Conservation (phyloP, 2,113 vertebrate species). For the Corvus cornix region DNA sequence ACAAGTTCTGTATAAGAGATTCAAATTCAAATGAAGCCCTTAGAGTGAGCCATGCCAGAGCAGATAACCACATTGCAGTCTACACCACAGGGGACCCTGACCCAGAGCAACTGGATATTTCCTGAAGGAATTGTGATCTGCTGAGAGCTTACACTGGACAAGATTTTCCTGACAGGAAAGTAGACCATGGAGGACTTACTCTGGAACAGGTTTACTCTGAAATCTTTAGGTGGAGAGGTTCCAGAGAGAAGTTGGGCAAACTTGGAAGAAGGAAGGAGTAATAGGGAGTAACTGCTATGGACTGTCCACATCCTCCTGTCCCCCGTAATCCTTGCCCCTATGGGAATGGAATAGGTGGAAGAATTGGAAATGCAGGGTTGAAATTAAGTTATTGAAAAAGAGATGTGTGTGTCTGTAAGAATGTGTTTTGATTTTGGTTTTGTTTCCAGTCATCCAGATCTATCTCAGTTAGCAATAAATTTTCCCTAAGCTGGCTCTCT, state of each 20-base stretch:
- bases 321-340: background rate
- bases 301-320: background rate
- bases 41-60: background rate
- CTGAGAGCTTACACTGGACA: background rate
- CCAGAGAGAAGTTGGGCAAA: background rate
- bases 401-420: fast-evolving
- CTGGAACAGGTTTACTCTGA: background rate
- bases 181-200: background rate
- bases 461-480: no score
- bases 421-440: background rate
- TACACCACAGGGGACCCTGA: background rate
- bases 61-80: background rate
- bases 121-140: background rate
- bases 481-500: background rate
- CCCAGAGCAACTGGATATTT: background rate
- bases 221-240: background rate
- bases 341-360: background rate
- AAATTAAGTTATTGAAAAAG: background rate
- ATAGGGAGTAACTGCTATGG: background rate
- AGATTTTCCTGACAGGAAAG: background rate
- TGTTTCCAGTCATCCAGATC: background rate
- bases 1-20: background rate
- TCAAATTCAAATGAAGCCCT: background rate
- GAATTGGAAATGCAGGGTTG: background rate
- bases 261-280: background rate